Base-by-base conservation (phyloP, 2,797 vertebrate genomes). In the Vireo griseus region DNA sequence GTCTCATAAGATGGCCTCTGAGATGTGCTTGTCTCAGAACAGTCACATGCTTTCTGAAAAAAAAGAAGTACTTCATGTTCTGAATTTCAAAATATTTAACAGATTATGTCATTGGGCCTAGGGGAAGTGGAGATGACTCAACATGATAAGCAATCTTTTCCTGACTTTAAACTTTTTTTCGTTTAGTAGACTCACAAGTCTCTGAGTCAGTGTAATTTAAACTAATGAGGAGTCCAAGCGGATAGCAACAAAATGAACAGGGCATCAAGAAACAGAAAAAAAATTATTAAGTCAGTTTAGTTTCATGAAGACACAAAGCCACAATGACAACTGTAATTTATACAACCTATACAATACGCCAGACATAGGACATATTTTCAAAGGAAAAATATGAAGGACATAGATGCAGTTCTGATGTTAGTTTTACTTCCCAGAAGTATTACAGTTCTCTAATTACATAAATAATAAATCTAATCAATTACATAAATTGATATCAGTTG, bases 11-110 rank as follows among this genome's bases (percentile, higher is more conserved):
- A 82, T 66, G 37, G 81, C 61, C 55, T 94, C 37, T 77, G 87
- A 95, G 82, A 67, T 93, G 51, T 67, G 71, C 51, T 74, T 94
- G 63, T 96, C 95, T 96, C 76, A 86, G 89, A 97, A 92, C 54
- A 94, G 76, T 68, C 35, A 61, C 72, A 89, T 67, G 40, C 6
- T 50, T 94, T 59, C 45, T 81, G 94, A 61, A 97, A 94, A 35
- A 97, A 95, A 94, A 63, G 35, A 9, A 86, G 87, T 86, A 94
- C 85, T 95, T 96, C 71, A n/a, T 94, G 90, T 95, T 96, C 88
- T 67, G 61, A 77, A 95, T 93, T 95, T 87, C 50, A 81, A 96
- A 96, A 86, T 93, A 88, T 95, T 71, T 86, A 59, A 90, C 62
- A 95, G 84, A 88, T 86, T 67, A 91, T 83, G 73, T 91, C 94